These are phyloP conservation scores for Porites australiensis DNA, from an alignment of 64 coral and sea anemone genomes.

Conservation along the genomic window DNA sequence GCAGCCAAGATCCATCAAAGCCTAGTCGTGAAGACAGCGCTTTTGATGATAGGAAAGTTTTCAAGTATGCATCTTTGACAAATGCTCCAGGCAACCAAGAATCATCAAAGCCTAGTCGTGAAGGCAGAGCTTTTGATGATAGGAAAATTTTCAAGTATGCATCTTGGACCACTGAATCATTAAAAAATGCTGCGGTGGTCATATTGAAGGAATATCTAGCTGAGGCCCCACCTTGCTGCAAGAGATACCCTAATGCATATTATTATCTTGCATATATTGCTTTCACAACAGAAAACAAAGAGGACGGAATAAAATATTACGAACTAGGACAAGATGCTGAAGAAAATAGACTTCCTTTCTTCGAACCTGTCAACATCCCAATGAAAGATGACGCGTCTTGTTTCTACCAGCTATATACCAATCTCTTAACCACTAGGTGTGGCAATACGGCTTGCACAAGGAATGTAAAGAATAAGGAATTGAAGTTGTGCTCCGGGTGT, in stretches of 20 bases:
- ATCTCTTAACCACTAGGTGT: slow-evolving; percentile 18
- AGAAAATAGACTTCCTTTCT: slow-evolving; percentile 40
- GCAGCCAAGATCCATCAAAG: too few relatives aligned
- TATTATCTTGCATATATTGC: too few relatives aligned
- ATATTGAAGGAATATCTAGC: too few relatives aligned
- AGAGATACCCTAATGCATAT: background rate
- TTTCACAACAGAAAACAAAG: background rate
- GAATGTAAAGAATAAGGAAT: background rate
- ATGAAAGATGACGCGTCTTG: slow-evolving; percentile 29
- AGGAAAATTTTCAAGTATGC: background rate
- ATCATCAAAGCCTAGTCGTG: too few relatives aligned
- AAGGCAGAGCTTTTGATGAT: background rate
- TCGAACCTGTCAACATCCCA: slow-evolving; percentile 37
- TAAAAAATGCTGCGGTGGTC: too few relatives aligned
- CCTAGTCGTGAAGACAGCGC: too few relatives aligned
- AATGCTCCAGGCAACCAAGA: too few relatives aligned
- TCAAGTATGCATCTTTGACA: too few relatives aligned
- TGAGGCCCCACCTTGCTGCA: background rate
- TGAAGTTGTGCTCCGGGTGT: slow-evolving; percentile 30
- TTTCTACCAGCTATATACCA: background rate
- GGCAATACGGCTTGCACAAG: slow-evolving; percentile 59
- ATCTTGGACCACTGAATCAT: too few relatives aligned
- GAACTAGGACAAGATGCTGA: too few relatives aligned
- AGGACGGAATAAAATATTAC: too few relatives aligned
- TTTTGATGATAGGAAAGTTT: too few relatives aligned